Evolutionary conservation across 35 echinoderm and acorn worm genomes (phyloP), one percentile per base, ranked within the genome.

Genomic region (Heliocidaris erythrogramma): DNA sequence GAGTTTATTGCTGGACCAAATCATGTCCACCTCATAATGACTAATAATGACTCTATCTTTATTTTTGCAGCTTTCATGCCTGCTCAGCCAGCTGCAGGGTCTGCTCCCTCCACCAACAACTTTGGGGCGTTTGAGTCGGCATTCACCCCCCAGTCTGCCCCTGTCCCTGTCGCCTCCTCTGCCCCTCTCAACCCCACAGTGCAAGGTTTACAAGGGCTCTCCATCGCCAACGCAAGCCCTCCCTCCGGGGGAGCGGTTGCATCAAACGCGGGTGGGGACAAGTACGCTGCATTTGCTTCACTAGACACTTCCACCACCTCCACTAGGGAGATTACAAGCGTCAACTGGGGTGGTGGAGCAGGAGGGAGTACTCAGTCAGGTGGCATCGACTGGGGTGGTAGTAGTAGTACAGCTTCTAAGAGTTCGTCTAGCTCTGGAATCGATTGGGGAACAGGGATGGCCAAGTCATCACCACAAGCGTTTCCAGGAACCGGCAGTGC

Each of bases 71-170:
- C 91, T 53, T 92, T 92, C 48, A 92, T 92, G 91, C 91, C 91
- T 52, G 48, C 47, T 48, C 91, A 92, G 47, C 17, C 91, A 30
- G 48, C 47, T 12, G 31, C 91, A 52, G 48, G 16, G n/a, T 48
- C 47, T 13, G 91, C 91, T 2, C 91, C 91, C 10, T 30, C 91
- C 5, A 59, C 48, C n/a, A 92, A 92, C 29, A 92, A 59, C 49
- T 92, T 92, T 59, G 91, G 91, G 29, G 47, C 91, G 14, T 92
- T 92, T 92, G 91, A 92, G 49, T 92, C 91, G 9, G 91, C 91
- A 24, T 92, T 92, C 91, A 30, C 49, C 4, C 91, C 91, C 29
- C 31, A 32, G 29, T 48, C 91, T 48, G 91, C 91, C n/a, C 91
- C 91, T 27, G 48, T 59, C 49, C 91, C 91, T 27, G 87, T 48